phyloP scores from a whole-genome alignment of 1,140 invertebrate genomes.

The Pogonus chalceus region DNA sequence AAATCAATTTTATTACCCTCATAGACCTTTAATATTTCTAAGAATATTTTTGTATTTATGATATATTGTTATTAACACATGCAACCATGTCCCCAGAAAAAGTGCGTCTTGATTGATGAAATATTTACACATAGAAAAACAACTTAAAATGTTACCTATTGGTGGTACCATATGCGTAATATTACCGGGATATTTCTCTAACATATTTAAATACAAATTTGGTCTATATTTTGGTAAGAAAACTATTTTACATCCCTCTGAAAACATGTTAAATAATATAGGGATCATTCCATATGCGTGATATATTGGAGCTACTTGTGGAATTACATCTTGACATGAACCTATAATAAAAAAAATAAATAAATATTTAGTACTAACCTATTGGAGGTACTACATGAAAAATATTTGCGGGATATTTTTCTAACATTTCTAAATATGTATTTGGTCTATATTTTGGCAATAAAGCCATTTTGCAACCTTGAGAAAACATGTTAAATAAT shows the following conservation, averaged over 20 bases:
- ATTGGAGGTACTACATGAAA: constrained; percentile 46
- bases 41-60: no score
- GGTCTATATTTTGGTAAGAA: constrained; percentile 61
- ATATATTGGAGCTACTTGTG: constrained; percentile 63
- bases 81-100: no score
- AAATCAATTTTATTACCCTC: no score
- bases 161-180: constrained; percentile 44
- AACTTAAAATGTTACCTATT: no score
- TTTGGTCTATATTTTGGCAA: constrained; percentile 60
- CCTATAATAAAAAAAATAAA: constrained; percentile 27
- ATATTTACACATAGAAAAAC: no score
- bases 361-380: constrained; percentile 37
- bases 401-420: constrained; percentile 39
- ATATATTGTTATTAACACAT: no score
- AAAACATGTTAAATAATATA: constrained; percentile 44
- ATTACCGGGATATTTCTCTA: constrained; percentile 42
- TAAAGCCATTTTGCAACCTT: constrained; percentile 53
- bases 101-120: no score
- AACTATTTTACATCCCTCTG: constrained; percentile 49
- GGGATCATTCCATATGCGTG: constrained; percentile 65
- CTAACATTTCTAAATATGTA: constrained; percentile 41
- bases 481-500: constrained; percentile 43
- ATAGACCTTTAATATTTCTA: no score
- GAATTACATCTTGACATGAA: constrained; percentile 40
- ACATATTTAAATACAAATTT: constrained; percentile 41